phyloP scores from a whole-genome alignment of 2,888 invertebrate genomes.

The Sipunculus nudus region DNA sequence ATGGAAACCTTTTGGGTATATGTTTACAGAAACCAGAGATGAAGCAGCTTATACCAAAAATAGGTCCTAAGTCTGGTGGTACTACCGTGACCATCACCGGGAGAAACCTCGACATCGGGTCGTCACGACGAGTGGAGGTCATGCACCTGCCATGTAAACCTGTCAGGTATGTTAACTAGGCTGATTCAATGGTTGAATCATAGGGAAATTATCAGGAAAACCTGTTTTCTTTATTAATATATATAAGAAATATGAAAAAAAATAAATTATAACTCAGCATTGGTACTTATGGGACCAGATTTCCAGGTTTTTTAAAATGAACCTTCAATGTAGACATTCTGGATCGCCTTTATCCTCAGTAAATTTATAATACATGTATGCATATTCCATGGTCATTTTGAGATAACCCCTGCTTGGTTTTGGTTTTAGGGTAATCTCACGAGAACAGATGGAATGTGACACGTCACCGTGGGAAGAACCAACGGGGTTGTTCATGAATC shows the following conservation, averaged over 20 bases:
- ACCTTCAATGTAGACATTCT: no score
- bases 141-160: slow-evolving; percentile 28
- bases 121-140: slow-evolving; percentile 39
- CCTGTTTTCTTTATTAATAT: no score
- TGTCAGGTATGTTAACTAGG: slow-evolving; percentile 23
- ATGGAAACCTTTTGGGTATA: neutral
- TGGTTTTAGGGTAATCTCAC: neutral
- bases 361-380: no score
- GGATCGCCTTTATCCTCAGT: no score
- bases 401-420: no score
- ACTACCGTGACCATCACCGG: slow-evolving; percentile 62
- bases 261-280: no score
- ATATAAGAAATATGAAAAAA: no score
- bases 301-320: no score
- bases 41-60: slow-evolving; percentile 41
- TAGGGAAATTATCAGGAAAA: no score
- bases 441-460: neutral
- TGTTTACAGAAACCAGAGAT: slow-evolving; percentile 29
- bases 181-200: no score
- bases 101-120: slow-evolving; percentile 54
- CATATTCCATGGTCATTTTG: no score
- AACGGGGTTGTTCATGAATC: neutral
- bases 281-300: no score
- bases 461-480: slow-evolving; percentile 9
- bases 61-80: slow-evolving; percentile 65